Conservation (phyloP, 2,113 vertebrate species). For the Myotis davidii region DNA sequence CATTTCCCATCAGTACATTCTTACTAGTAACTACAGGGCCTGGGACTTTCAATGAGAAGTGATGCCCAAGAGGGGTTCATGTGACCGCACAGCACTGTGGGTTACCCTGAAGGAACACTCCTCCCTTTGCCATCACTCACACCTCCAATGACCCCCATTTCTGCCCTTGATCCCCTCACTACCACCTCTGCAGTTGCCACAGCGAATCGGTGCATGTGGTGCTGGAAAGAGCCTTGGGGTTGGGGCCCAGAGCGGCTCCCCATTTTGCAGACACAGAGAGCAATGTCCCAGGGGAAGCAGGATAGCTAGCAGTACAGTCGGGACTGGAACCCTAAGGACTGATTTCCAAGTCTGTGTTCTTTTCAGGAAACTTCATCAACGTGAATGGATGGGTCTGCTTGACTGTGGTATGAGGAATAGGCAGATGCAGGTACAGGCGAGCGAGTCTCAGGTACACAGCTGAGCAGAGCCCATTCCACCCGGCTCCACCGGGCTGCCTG, state of each 20-base stretch:
- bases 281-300: not conserved
- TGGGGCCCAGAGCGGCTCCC: not conserved
- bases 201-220: accelerated
- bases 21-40: too few relatives aligned
- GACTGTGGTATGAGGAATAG: not conserved
- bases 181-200: accelerated
- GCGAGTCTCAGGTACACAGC: too few relatives aligned
- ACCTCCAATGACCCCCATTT: not conserved
- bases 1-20: not conserved
- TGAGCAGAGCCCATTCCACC: not conserved
- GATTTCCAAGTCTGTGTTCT: not conserved
- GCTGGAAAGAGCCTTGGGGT: not conserved
- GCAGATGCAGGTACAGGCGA: not conserved
- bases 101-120: not conserved
- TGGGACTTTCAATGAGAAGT: not conserved
- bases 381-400: not conserved
- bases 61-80: not conserved
- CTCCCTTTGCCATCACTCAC: not conserved
- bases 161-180: not conserved
- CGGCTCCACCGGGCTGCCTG: accelerated
- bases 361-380: not conserved
- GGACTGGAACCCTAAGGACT: not conserved
- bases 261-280: not conserved
- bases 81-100: too few relatives aligned
- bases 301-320: not conserved